A percentile compares a stretch with the other conserved stretches of the same genome.
These are phyloP conservation scores for Lithobates sylvaticus DNA, from an alignment of 2,797 vertebrate species.

Conservation along the genomic window DNA sequence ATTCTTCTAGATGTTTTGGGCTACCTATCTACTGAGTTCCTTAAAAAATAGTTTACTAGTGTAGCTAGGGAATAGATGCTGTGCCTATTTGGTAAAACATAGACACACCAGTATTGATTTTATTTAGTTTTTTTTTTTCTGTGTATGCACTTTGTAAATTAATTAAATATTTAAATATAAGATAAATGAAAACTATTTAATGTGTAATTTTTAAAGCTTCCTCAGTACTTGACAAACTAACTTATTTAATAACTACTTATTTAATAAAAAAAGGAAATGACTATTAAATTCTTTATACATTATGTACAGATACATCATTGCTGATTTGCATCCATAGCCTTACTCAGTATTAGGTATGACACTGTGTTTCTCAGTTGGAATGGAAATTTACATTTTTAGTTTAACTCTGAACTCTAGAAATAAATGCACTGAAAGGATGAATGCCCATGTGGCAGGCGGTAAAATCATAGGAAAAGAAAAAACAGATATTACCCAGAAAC, in stretches of 20 bases:
- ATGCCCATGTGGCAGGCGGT: conserved; percentile 39
- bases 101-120: no score
- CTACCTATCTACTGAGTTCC: no score
- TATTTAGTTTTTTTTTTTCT: no score
- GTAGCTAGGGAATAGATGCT: no score
- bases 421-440: conserved; percentile 35
- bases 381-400: conserved; percentile 13
- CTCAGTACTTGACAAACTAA: not conserved
- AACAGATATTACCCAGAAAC: conserved; percentile 10
- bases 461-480: conserved; percentile 45
- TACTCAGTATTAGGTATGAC: conserved; percentile 8
- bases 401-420: conserved; percentile 35
- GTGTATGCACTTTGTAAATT: no score
- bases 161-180: no score
- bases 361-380: not conserved
- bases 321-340: not conserved
- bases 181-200: no score
- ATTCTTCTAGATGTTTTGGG: no score
- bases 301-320: not conserved
- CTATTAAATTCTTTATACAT: not conserved
- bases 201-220: no score
- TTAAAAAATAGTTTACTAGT: no score
- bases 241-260: not conserved
- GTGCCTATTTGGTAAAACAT: no score
- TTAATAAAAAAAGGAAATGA: not conserved